Evolutionary conservation across 1,140 invertebrate genomes (phyloP).

Genomic region (Mylabris phalerata): DNA sequence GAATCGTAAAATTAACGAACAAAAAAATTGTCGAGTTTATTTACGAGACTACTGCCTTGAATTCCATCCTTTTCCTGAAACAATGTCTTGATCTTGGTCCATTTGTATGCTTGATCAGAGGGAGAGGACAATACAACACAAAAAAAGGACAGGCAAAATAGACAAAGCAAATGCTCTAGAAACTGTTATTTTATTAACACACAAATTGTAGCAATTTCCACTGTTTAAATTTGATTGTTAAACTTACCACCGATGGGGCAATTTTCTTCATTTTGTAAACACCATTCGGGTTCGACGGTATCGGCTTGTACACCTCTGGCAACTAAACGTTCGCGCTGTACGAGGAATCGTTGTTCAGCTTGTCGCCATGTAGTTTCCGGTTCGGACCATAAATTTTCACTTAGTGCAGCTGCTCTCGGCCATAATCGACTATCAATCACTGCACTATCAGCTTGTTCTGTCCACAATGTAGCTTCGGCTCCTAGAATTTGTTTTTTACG

Average conservation of each 20-base stretch:
- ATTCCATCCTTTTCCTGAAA: too few relatives aligned
- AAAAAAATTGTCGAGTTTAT: too few relatives aligned
- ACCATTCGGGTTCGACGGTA: slow-evolving; percentile 72
- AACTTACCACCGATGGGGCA: slow-evolving; percentile 46
- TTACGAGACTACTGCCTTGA: too few relatives aligned
- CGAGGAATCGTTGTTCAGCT: slow-evolving; percentile 62
- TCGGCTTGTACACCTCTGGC: slow-evolving; percentile 61
- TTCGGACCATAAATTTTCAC: slow-evolving; percentile 73
- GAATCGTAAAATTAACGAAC: too few relatives aligned
- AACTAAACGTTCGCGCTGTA: slow-evolving; percentile 62
- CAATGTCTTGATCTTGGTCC: too few relatives aligned
- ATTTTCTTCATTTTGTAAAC: slow-evolving; percentile 66
- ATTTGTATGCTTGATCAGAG: too few relatives aligned
- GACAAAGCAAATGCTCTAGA: too few relatives aligned
- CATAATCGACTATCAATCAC: slow-evolving; percentile 63
- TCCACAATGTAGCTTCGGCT: slow-evolving; percentile 72
- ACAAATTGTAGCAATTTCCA: too few relatives aligned
- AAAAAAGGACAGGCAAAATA: too few relatives aligned
- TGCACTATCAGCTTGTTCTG: slow-evolving; percentile 65
- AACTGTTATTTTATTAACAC: too few relatives aligned
- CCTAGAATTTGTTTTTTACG: slow-evolving; percentile 48
- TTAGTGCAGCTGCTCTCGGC: slow-evolving; percentile 72
- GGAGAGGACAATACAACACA: too few relatives aligned
- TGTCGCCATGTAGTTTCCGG: slow-evolving; percentile 52
- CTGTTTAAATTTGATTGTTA: slow-evolving; percentile 13